phyloP scores from a whole-genome alignment of 2,797 vertebrate species.

The Sebastes alutus region DNA sequence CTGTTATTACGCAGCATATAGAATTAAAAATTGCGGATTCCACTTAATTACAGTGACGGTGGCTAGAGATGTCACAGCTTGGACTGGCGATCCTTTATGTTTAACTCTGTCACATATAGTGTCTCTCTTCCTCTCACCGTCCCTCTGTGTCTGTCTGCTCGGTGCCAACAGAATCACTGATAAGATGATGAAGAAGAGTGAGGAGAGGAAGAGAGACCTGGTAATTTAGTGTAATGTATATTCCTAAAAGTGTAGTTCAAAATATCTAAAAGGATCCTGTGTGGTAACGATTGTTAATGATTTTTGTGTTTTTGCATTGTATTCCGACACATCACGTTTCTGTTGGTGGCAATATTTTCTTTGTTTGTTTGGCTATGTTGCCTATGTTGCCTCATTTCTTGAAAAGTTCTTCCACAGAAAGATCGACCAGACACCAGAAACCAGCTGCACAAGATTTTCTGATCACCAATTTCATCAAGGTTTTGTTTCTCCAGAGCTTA shows the following conservation, averaged over 20 bases:
- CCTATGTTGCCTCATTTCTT: not conserved
- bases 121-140: constrained; percentile 7
- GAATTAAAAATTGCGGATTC: constrained; percentile 63
- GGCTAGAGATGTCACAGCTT: constrained; percentile 79
- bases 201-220: constrained; percentile 35
- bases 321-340: not conserved
- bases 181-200: not conserved
- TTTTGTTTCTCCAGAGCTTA: not conserved
- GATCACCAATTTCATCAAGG: not conserved
- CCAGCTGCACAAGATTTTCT: not conserved
- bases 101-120: constrained; percentile 62
- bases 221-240: constrained; percentile 79
- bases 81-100: constrained; percentile 59
- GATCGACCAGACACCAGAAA: not conserved
- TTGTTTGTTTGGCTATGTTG: not conserved
- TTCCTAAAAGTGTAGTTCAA: constrained; percentile 77
- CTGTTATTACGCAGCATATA: constrained; percentile 62
- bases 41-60: constrained; percentile 65
- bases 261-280: constrained; percentile 70
- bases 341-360: not conserved
- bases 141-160: constrained; percentile 3
- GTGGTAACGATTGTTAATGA: constrained; percentile 46
- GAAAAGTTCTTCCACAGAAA: not conserved
- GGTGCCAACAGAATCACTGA: constrained; percentile 14
- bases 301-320: not conserved